Base-by-base conservation (phyloP, 2,113 vertebrate species). In the Phocoena phocoena region DNA sequence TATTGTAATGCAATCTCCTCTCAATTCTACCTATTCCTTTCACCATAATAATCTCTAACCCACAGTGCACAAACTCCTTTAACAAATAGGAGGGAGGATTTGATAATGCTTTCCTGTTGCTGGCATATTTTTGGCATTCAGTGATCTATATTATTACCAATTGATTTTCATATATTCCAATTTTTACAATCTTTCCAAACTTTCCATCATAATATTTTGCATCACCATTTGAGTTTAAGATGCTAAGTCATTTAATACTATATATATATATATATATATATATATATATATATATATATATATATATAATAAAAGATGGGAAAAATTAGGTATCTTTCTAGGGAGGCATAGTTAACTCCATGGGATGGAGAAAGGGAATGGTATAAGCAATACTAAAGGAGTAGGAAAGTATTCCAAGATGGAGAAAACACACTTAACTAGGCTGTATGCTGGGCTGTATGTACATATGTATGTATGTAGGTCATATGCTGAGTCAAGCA, bases 401-500 rank as follows among this genome's bases (percentile, higher is more conserved):
- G 11, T 28, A 6, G 21, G 38, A 38, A 93, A 85, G 4, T 33
- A 50, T 65, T 79, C 13, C 8, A 65, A 70, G n/a, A 76, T 53
- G 15, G 58, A 53, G 88, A 21, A 38, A 4, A 23, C 14, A 88
- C 21, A 68, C 6, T 36, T 50, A 80, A 55, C 8, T 1, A 68
- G 12, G 2, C 1, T 68, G 1, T 12, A 26, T 18, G 5, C 0
- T 21, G 17, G 12, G 12, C 31, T 76, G 13, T 74, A 13, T 70
- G 9, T 70, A 9, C 20, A 2, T 25, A 23, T 25, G 12, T 41
- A 7, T 28, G 8, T 74, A 47, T 31, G 25, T 4, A 67, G 3
- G 1, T 1, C 41, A 0, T 12, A 23, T 26, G 6, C 2, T 21
- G 21, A 33, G 36, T 7, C 9, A 68, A 82, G 5, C 10, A 26